Conservation (phyloP, 2,888 invertebrate genomes). For the Aphidius colemani region DNA sequence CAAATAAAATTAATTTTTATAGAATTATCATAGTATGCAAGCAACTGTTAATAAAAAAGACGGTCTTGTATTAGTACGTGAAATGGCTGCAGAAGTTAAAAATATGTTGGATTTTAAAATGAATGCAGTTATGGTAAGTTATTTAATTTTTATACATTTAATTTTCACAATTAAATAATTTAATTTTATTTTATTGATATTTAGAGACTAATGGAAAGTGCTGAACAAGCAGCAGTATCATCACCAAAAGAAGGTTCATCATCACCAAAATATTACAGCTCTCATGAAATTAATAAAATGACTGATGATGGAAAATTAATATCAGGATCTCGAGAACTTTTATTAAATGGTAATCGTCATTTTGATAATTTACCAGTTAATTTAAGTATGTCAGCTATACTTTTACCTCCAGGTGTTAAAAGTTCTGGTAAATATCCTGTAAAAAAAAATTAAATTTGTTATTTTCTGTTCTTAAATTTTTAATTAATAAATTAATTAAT, state of each 20-base stretch:
- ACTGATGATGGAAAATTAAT: conserved; percentile 76
- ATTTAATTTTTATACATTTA: neutral
- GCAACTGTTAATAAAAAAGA: conserved; percentile 82
- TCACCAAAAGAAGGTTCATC: conserved; percentile 60
- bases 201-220: conserved; percentile 90
- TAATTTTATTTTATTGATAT: conserved; percentile 32
- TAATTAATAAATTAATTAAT: neutral
- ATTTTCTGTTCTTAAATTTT: too few relatives aligned
- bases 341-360: conserved; percentile 77
- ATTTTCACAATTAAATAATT: neutral
- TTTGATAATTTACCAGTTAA: conserved; percentile 87
- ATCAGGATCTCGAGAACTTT: conserved; percentile 72
- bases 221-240: conserved; percentile 83
- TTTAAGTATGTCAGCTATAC: conserved; percentile 82
- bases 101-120: conserved; percentile 93
- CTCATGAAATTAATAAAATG: conserved; percentile 79
- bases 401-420: conserved; percentile 81
- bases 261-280: conserved; percentile 76
- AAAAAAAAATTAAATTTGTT: too few relatives aligned
- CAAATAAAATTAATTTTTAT: neutral
- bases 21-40: conserved; percentile 82
- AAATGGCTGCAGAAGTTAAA: conserved; percentile 88
- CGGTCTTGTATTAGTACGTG: conserved; percentile 81
- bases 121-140: conserved; percentile 86
- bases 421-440: conserved; percentile 70